phyloP scores from a whole-genome alignment of 2,797 vertebrate genomes.

The Ctenopoma multispine region DNA sequence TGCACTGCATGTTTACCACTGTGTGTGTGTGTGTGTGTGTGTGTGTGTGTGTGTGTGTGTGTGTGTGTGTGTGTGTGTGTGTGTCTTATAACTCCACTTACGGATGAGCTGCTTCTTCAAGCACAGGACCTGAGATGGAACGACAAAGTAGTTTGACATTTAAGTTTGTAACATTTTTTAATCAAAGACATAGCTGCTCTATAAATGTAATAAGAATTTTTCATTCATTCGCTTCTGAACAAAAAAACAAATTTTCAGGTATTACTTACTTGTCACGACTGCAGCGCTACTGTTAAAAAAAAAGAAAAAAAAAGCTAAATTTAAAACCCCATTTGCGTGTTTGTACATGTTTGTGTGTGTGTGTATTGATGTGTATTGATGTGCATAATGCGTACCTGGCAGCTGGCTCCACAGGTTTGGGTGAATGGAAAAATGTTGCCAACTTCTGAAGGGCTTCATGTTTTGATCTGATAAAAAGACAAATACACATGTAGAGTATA shows the following conservation, averaged over 20 bases:
- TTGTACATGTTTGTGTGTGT: slow-evolving; percentile 2
- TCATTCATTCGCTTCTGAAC: not conserved
- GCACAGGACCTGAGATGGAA: slow-evolving; percentile 50
- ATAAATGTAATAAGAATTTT: not conserved
- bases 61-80: not conserved
- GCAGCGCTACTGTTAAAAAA: slow-evolving; percentile 40
- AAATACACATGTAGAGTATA: not conserved
- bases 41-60: not conserved
- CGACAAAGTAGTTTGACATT: slow-evolving; percentile 7
- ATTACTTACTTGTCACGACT: slow-evolving; percentile 67
- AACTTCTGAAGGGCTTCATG: slow-evolving; percentile 85
- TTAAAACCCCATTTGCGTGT: slow-evolving; percentile 4
- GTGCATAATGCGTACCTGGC: slow-evolving; percentile 59
- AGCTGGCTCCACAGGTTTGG: slow-evolving; percentile 53
- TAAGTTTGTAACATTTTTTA: not conserved
- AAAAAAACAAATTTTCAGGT: not conserved
- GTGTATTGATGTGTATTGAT: not conserved
- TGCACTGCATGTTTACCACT: slow-evolving; percentile 33
- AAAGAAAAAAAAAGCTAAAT: slow-evolving; percentile 2
- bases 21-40: no score
- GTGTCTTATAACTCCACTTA: slow-evolving; percentile 63
- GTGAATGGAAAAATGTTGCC: slow-evolving; percentile 80
- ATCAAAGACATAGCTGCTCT: not conserved
- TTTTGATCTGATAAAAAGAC: slow-evolving; percentile 66
- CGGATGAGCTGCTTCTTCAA: slow-evolving; percentile 39